phyloP scores from a whole-genome alignment of 1,140 invertebrate genomes.

The Argopecten irradians region DNA sequence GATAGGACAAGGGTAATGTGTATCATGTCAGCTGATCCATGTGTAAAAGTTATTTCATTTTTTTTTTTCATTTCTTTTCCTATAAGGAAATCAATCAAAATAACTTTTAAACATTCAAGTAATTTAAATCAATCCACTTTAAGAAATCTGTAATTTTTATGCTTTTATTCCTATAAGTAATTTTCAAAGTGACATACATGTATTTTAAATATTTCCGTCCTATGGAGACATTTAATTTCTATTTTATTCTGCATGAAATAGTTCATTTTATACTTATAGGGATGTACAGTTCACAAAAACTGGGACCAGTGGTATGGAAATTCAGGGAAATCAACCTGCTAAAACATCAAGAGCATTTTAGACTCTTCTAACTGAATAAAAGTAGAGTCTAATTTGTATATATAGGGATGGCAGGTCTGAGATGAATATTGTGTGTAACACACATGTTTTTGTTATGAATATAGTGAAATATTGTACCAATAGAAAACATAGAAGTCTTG shows the following conservation, averaged over 20 bases:
- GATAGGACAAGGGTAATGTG: no score
- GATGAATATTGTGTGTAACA: not conserved
- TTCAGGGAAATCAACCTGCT: constrained; percentile 15
- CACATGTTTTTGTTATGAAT: not conserved
- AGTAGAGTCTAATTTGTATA: not conserved
- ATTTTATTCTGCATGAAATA: not conserved
- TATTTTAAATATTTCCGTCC: not conserved
- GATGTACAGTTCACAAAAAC: not conserved
- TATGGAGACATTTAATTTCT: not conserved
- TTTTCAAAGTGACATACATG: not conserved
- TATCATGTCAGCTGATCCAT: no score
- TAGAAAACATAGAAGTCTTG: not conserved
- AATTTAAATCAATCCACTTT: not conserved
- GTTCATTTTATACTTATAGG: not conserved
- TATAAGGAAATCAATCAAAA: not conserved
- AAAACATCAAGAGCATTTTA: not conserved
- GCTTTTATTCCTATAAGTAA: not conserved
- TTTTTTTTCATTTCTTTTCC: no score
- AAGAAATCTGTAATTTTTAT: not conserved
- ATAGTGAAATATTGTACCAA: not conserved
- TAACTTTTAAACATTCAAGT: not conserved
- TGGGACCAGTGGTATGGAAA: not conserved
- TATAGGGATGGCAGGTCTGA: not conserved
- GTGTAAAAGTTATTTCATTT: no score
- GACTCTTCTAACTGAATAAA: not conserved